A percentile compares a stretch with the other conserved stretches of the same genome.
phyloP scores from a whole-genome alignment of 2,888 invertebrate species.

The Athetis lepigone region DNA sequence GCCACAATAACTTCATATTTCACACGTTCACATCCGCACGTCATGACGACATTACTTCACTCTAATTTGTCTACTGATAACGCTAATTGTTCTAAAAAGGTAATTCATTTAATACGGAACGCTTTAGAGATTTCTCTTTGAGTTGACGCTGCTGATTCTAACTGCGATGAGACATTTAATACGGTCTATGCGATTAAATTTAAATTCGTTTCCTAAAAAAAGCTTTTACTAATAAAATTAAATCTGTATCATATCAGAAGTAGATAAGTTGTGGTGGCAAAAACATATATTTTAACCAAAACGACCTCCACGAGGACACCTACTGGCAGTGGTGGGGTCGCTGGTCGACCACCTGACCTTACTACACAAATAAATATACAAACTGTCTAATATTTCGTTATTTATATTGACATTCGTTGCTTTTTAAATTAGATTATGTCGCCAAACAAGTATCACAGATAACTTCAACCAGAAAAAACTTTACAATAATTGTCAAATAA shows the following conservation, averaged over 20 bases:
- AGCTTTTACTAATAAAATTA: not conserved
- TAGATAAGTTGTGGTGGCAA: not conserved
- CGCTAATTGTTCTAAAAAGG: conserved; percentile 36
- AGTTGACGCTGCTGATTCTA: not conserved
- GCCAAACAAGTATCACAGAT: conserved; percentile 34
- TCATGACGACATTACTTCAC: conserved; percentile 54
- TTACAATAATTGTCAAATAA: conserved; percentile 50
- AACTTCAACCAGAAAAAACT: conserved; percentile 28
- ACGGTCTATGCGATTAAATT: not conserved
- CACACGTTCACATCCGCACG: conserved; percentile 70
- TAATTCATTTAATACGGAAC: not conserved
- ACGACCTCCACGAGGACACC: conserved; percentile 2
- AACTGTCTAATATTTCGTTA: conserved; percentile 20
- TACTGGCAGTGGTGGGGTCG: conserved; percentile 1
- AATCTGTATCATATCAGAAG: not conserved
- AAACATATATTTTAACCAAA: not conserved
- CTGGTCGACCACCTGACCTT: conserved; percentile 10
- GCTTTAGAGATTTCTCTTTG: not conserved
- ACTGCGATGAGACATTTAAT: not conserved
- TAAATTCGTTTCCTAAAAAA: not conserved
- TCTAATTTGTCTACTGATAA: conserved; percentile 39
- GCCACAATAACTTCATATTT: conserved; percentile 79
- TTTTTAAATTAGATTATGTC: conserved; percentile 50
- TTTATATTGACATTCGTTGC: conserved; percentile 33
- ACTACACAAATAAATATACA: conserved; percentile 6